Base-by-base conservation (phyloP, 2,888 invertebrate species). In the Lasioglossum villosulum region DNA sequence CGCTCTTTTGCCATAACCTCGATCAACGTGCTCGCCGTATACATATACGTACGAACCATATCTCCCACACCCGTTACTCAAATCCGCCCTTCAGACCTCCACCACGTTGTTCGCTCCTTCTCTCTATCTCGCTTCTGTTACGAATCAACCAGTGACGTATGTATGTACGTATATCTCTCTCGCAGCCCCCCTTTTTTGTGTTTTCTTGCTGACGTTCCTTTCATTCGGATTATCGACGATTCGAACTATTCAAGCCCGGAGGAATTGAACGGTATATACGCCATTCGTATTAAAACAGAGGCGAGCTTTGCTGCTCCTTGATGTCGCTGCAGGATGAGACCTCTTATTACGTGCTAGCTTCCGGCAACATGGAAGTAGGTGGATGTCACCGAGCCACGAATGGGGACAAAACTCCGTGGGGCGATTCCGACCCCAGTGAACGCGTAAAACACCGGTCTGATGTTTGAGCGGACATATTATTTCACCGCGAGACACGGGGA, bases 221-320 rank as follows among this genome's bases (percentile, higher is more conserved):
- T 89, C 83, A 70, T 73, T 78, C 76, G 84, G 90, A 90, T 92
- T 91, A 93, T 93, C 89, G 91, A 91, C 89, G 86, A 90, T 91
- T 90, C 90, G 90, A 90, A 84, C 90, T 87, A 90, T 92, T 92
- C 90, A 86, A 90, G 87, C 90, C 89, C 86, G 75, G 88, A 90
- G 89, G 89, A 90, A 89, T 90, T 86, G 88, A 78, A 87, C 83
- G 59, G 86, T 86, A 78, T 70, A 39, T 90, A 90, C 80, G 84
- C 85, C 80, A 86, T 90, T 88, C 88, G 85, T 87, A 90, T 90
- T 92, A 89, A 89, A 90, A 88, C 88, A 76, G 82, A 77, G 75
- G 39, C 82, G 27, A 59, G 78, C 80, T 77, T 80, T 79, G 52
- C 48, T 34, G 81, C 84, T 82, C 82, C 87, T 84, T 87, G 84